Evolutionary conservation across 2,113 vertebrate genomes (phyloP), one percentile per base, ranked within the genome.

Genomic region (Eleginops maclovinus): DNA sequence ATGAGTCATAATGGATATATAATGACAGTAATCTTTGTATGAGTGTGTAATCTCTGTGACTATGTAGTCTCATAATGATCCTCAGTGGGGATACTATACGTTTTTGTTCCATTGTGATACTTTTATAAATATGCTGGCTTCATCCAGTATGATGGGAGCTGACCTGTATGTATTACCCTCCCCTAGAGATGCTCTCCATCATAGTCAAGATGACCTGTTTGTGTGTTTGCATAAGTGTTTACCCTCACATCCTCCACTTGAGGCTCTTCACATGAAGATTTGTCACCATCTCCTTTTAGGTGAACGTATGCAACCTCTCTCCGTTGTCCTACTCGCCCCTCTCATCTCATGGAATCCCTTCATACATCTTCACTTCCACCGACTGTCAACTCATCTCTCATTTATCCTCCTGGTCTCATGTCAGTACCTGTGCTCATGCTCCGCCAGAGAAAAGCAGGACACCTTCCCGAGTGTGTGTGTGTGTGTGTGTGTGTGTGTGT

Each of bases 401-500:
- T 68, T 82, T 86, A 81, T 83, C 68, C 63, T 54, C 69, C 53
- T 55, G 44, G 60, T 81, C 73, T 79, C 43, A 72, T 84, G 88
- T 87, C 91, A 86, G 76, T 84, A 72, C 60, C 70, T 62, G 77
- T 75, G 75, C 87, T 94, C 88, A 90, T 75, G 91, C 89, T 91
- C 91, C 84, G 83, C 77, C 80, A 78, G 87, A 86, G 87, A 88
- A 89, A 81, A 90, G 91, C 78, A 84, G 79, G 86, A 87, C 88
- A 87, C 81, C 78, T 74, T 73, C 69, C 50, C 36, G 60, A 22
- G 71, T 80, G 62, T 50, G 75, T 46, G 60, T 61, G 68, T 72
- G 80, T 77, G 75, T 14, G 16, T 71, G 73, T 14, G 16, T 71
- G 73, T 85, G n/a, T n/a, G n/a, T n/a, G 83, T 71, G 81, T 78